phyloP scores from a whole-genome alignment of 2,113 vertebrate species.

The Pithys albifrons region DNA sequence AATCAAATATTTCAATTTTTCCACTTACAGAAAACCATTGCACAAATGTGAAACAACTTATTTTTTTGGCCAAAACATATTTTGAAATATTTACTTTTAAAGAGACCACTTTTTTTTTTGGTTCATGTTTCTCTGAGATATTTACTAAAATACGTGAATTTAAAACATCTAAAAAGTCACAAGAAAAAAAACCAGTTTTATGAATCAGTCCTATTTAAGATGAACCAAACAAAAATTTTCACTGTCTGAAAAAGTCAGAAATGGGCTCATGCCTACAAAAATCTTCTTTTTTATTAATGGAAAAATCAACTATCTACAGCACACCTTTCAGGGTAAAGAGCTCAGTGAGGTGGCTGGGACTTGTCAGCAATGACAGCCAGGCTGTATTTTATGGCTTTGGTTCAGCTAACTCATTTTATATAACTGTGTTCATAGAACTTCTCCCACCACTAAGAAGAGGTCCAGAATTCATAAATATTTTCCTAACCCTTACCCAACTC shows the following conservation, averaged over 20 bases:
- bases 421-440: neutral
- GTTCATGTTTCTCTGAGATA: neutral
- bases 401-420: neutral
- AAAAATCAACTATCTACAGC: neutral
- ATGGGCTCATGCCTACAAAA: neutral
- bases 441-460: neutral
- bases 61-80: neutral
- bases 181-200: neutral
- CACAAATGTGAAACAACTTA: neutral
- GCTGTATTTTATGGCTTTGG: neutral
- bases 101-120: neutral
- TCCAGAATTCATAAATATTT: neutral
- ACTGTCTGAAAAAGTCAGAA: neutral
- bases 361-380: neutral
- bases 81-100: neutral
- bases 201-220: neutral
- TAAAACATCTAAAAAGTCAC: neutral
- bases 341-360: neutral
- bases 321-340: neutral
- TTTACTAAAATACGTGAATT: neutral
- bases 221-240: neutral
- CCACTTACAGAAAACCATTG: neutral
- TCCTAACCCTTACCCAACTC: neutral
- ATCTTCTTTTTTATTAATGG: neutral
- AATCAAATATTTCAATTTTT: neutral